A percentile compares a stretch with the other conserved stretches of the same genome.
phyloP scores from a whole-genome alignment of 2,888 invertebrate genomes.

The Drosophila atroscutellata region DNA sequence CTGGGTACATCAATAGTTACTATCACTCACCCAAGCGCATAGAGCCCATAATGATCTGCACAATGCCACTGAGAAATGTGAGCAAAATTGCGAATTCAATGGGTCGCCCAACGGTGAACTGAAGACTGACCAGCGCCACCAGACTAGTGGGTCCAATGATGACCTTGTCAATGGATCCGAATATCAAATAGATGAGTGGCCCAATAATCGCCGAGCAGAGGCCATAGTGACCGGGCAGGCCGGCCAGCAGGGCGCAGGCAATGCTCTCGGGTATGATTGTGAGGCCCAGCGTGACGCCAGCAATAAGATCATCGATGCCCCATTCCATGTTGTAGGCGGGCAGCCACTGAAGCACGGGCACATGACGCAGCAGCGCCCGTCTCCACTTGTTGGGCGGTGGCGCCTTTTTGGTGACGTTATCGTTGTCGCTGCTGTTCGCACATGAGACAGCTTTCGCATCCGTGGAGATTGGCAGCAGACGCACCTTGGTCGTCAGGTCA shows the following conservation, averaged over 20 bases:
- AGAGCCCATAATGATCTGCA: conserved; percentile 92
- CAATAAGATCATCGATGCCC: conserved; percentile 92
- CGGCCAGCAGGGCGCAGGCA: conserved; percentile 95
- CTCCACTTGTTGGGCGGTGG: conserved; percentile 50
- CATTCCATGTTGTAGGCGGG: conserved; percentile 77
- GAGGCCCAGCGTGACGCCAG: conserved; percentile 94
- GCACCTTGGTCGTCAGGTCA: conserved; percentile 52
- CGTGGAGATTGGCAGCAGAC: conserved; percentile 31
- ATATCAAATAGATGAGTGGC: conserved; percentile 93
- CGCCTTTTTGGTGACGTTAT: conserved; percentile 24
- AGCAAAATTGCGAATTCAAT: conserved; percentile 91
- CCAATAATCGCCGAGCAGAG: conserved; percentile 96
- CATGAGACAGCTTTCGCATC: conserved; percentile 5
- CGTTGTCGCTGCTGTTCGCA: conserved; percentile 4
- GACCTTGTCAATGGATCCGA: conserved; percentile 93
- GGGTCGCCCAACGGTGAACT: conserved; percentile 90
- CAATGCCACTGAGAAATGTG: conserved; percentile 91
- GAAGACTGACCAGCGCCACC: conserved; percentile 90
- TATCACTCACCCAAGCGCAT: conserved; percentile 89
- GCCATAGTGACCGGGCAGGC: conserved; percentile 94
- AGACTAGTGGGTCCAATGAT: conserved; percentile 96
- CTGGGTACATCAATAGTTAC: background rate
- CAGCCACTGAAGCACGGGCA: conserved; percentile 82
- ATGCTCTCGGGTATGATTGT: conserved; percentile 97
- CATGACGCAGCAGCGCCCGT: conserved; percentile 56